phyloP scores from a whole-genome alignment of 30 jellyfish, hydroid and myxozoan genomes.

The Chironex yamaguchii region DNA sequence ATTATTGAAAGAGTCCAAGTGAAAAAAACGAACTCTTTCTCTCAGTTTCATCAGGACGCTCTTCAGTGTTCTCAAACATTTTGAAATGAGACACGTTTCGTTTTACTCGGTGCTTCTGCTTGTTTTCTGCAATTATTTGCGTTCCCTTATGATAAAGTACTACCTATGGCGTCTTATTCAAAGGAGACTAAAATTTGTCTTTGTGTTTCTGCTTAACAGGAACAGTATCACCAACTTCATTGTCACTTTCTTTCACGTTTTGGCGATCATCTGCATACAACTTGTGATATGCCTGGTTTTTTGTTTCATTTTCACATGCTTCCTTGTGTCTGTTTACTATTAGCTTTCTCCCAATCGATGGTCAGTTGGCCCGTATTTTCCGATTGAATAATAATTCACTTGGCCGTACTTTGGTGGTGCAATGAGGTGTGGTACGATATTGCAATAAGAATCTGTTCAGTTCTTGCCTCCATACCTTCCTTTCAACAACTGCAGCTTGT shows the following conservation, averaged over 20 bases:
- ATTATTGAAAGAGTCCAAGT: too few relatives aligned
- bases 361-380: background rate
- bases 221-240: background rate
- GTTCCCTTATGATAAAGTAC: background rate
- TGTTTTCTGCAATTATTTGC: slow-evolving; percentile 18
- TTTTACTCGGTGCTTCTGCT: slow-evolving; percentile 18
- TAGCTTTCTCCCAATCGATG: too few relatives aligned
- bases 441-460: slow-evolving; percentile 13
- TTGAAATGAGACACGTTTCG: slow-evolving; percentile 33
- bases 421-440: slow-evolving; percentile 53
- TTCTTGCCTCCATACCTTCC: slow-evolving; percentile 47
- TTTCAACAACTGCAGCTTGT: slow-evolving; percentile 55
- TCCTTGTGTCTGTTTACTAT: background rate
- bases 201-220: too few relatives aligned
- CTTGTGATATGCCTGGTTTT: background rate
- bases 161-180: background rate
- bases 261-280: background rate
- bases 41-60: slow-evolving; percentile 4
- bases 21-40: too few relatives aligned
- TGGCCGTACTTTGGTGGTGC: slow-evolving; percentile 15
- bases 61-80: slow-evolving; percentile 12
- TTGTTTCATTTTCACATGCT: background rate
- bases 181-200: too few relatives aligned
- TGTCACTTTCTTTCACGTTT: background rate
- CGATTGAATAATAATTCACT: slow-evolving; percentile 11